Conservation (phyloP, 1,140 invertebrate species). For the Ostrea edulis region DNA sequence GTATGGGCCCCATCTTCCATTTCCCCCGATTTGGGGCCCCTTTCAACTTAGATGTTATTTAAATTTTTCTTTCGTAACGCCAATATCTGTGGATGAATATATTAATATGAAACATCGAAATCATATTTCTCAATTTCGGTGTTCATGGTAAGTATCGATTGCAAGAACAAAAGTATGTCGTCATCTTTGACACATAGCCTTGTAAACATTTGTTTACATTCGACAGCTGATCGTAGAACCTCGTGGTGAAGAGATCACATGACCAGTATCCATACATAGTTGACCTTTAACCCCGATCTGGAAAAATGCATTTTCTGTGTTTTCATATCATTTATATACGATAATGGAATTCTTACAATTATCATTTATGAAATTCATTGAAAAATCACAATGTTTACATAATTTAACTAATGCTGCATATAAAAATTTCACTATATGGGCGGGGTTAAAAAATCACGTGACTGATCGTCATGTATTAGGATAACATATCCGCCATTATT, state of each 20-base stretch:
- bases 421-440: constrained; percentile 53
- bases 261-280: constrained; percentile 67
- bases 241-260: constrained; percentile 60
- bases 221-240: constrained; percentile 75
- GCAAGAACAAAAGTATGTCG: not conserved
- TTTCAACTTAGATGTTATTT: no score
- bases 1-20: no score
- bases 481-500: constrained; percentile 76
- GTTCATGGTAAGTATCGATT: not conserved
- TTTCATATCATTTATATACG: not conserved
- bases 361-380: not conserved
- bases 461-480: constrained; percentile 72
- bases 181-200: not conserved
- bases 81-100: no score
- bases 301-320: constrained; percentile 25
- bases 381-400: constrained; percentile 10
- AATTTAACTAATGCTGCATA: constrained; percentile 12
- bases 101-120: not conserved
- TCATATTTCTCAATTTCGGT: not conserved
- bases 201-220: constrained; percentile 77
- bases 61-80: no score
- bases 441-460: constrained; percentile 71
- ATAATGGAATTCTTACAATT: not conserved
- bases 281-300: constrained; percentile 69
- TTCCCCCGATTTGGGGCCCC: no score